Base-by-base conservation (phyloP, 2,888 invertebrate species). In the Helobdella robusta region DNA sequence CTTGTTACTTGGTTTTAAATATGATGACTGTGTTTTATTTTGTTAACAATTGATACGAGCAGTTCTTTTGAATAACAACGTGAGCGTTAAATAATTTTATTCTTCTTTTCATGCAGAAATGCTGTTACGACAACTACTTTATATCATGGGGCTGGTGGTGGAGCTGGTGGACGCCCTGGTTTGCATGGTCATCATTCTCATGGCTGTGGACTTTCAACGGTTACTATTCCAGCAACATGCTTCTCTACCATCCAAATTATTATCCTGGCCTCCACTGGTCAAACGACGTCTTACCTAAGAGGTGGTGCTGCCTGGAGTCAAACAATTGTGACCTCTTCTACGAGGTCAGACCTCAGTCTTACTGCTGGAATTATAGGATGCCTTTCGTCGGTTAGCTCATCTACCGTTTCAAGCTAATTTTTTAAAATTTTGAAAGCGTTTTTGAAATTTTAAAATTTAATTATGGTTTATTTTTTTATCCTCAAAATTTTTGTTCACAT, bases 241-340 rank as follows among this genome's bases (percentile, higher is more conserved):
- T 65, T 28, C 32, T n/a, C 28, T 65, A 65, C 40, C 65, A 65
- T 28, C 65, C 65, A 25, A 50, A 34, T 8, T 65, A n/a, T 32
- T 65, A 23, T 36, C 23, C 34, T 5, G n/a, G n/a, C 40, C 11
- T 23, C 25, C 28, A 65, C 52, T 11, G 23, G 5, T 2, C n/a
- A 0, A 20, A 65, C 23, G 65, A 65, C 8, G 32, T 59, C 20
- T n/a, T 23, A 3, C 65, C 65, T 6, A 65, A 65, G 35, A n/a
- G 30, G 15, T 65, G 65, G 65, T 65, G 65, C 20, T 65, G 65
- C 23, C 36, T 28, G 0, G 50, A 60, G 25, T 65, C 65, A 23
- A 28, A 25, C 50, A 65, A 65, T 54, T 65, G 65, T 48, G 48
- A 60, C 30, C 65, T 65, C 35, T 65, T 35, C 59, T 65, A 65